Percentiles rank a stretch among this genome's conserved stretches.
phyloP scores from a whole-genome alignment of 2,888 invertebrate species.

The Sinotaia quadrata region DNA sequence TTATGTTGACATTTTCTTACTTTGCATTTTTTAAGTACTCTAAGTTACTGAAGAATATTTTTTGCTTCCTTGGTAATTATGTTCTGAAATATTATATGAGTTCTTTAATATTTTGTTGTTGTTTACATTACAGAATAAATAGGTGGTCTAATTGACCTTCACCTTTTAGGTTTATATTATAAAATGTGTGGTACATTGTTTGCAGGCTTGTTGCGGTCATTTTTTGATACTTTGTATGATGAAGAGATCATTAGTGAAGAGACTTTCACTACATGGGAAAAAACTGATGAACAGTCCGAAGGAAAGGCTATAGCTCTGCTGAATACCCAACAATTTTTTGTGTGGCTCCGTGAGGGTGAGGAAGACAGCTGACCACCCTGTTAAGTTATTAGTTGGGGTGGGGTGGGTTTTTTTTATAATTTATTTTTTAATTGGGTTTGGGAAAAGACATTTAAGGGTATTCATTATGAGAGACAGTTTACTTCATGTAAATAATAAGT shows the following conservation, averaged over 20 bases:
- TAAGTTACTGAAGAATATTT: too few species aligned
- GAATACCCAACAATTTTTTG: constrained; percentile 78
- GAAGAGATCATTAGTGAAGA: constrained; percentile 85
- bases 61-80: background rate
- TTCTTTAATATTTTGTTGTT: background rate
- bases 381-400: too few species aligned
- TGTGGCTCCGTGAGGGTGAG: constrained; percentile 66
- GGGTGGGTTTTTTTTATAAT: too few species aligned
- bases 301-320: constrained; percentile 86
- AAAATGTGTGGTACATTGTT: background rate
- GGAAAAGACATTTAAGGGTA: too few species aligned
- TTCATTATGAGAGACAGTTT: too few species aligned
- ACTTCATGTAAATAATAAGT: too few species aligned
- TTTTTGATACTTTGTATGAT: constrained; percentile 86
- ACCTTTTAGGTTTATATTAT: background rate
- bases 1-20: too few species aligned
- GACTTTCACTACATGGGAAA: constrained; percentile 86
- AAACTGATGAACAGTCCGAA: constrained; percentile 79
- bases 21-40: too few species aligned
- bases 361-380: constrained; percentile 48
- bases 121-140: background rate
- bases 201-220: constrained; percentile 82
- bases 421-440: too few species aligned
- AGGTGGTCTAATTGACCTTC: background rate
- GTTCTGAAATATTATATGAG: background rate